These are phyloP conservation scores for Anniella stebbinsi DNA, from an alignment of 2,797 vertebrate species.

Conservation along the genomic window DNA sequence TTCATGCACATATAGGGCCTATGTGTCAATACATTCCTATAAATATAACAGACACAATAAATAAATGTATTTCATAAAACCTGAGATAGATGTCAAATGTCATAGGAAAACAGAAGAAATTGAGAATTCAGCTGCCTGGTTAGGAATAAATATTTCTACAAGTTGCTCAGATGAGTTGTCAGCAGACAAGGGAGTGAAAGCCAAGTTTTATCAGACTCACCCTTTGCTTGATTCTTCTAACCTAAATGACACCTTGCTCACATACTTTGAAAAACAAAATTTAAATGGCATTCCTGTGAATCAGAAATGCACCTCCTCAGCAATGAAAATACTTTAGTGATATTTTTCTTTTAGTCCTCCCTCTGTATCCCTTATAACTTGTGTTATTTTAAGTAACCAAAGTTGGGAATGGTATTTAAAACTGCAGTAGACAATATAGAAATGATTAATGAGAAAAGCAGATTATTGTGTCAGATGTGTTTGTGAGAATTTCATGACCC, in stretches of 20 bases:
- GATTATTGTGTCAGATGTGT: not conserved
- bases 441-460: slow-evolving; percentile 14
- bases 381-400: slow-evolving; percentile 52
- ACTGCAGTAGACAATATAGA: not conserved
- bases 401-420: slow-evolving; percentile 20
- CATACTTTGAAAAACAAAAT: slow-evolving; percentile 39
- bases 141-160: slow-evolving; percentile 54
- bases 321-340: slow-evolving; percentile 42
- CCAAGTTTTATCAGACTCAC: slow-evolving; percentile 54
- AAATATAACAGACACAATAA: not conserved
- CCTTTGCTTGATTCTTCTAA: slow-evolving; percentile 27
- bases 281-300: slow-evolving; percentile 44
- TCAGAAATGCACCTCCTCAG: slow-evolving; percentile 34
- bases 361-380: slow-evolving; percentile 35
- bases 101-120: slow-evolving; percentile 45
- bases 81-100: not conserved
- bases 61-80: not conserved
- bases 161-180: slow-evolving; percentile 59
- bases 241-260: slow-evolving; percentile 41
- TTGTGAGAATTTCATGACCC: not conserved
- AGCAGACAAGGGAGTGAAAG: slow-evolving; percentile 45
- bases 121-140: slow-evolving; percentile 60
- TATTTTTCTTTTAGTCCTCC: slow-evolving; percentile 38
- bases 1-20: too few relatives aligned
- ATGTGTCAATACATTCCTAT: too few relatives aligned